Evolutionary conservation across 2,888 invertebrate species (phyloP).

Genomic region (Panorpa germanica): DNA sequence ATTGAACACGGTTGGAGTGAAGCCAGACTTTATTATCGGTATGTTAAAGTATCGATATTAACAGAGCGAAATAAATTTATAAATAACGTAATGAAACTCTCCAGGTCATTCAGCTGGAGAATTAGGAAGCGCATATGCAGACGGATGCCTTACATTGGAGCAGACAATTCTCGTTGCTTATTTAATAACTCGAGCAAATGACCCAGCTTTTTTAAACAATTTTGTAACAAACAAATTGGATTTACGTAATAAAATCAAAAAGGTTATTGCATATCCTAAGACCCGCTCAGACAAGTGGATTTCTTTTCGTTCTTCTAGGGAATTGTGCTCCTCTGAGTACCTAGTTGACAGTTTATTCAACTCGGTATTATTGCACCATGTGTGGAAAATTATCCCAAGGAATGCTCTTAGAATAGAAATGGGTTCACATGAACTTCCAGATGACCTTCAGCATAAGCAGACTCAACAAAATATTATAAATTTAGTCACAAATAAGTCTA

Average conservation of each 20-base stretch:
- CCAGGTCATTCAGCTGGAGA: slow-evolving; percentile 90
- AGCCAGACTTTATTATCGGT: slow-evolving; percentile 29
- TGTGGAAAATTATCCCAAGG: slow-evolving; percentile 53
- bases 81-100: too few species aligned
- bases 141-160: slow-evolving; percentile 65
- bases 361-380: slow-evolving; percentile 75
- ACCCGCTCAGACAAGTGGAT: too few species aligned
- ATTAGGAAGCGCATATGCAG: slow-evolving; percentile 79
- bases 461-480: too few species aligned
- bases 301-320: not conserved
- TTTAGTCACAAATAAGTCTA: too few species aligned
- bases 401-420: slow-evolving; percentile 72
- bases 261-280: not conserved
- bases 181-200: too few species aligned
- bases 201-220: too few species aligned
- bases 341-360: slow-evolving; percentile 64
- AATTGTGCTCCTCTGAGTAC: slow-evolving; percentile 47
- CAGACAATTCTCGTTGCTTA: slow-evolving; percentile 65
- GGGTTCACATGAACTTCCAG: slow-evolving; percentile 82
- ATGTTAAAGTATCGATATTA: too few species aligned
- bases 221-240: too few species aligned
- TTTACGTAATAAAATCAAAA: too few species aligned
- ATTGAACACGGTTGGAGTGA: slow-evolving; percentile 27
- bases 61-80: too few species aligned
- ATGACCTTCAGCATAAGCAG: too few species aligned